These are phyloP conservation scores for Chydorus sphaericus DNA, from an alignment of 2,888 invertebrate species.

Conservation along the genomic window DNA sequence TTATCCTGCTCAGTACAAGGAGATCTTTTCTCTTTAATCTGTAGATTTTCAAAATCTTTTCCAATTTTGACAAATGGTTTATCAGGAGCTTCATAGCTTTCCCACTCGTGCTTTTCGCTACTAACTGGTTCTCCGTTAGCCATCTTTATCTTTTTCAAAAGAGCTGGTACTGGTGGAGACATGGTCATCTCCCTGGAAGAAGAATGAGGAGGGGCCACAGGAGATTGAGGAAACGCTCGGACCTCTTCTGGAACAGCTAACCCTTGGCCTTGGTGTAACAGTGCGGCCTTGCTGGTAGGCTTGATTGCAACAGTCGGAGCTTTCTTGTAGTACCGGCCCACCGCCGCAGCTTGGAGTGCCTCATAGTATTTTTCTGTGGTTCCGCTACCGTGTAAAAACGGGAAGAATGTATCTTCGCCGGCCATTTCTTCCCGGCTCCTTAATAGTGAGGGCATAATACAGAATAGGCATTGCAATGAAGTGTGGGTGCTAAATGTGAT, in stretches of 20 bases:
- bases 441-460: no score
- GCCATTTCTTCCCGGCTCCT: conserved; percentile 6
- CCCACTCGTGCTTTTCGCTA: conserved; percentile 12
- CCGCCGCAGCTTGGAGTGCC: not conserved
- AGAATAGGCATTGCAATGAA: no score
- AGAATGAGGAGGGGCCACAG: not conserved
- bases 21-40: conserved; percentile 1
- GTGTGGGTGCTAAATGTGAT: no score
- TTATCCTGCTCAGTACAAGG: not conserved
- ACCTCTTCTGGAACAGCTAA: not conserved
- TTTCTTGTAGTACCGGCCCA: not conserved
- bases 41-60: conserved; percentile 2
- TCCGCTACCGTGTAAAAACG: conserved; percentile 4
- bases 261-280: not conserved
- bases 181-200: not conserved
- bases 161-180: conserved; percentile 13
- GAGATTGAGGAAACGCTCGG: not conserved
- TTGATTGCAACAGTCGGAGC: not conserved
- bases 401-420: not conserved
- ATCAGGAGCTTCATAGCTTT: conserved; percentile 8
- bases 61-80: conserved; percentile 19
- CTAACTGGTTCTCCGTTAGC: conserved; percentile 4
- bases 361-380: not conserved
- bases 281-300: not conserved
- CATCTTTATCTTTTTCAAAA: conserved; percentile 11